Base-by-base conservation (phyloP, 2,113 vertebrate species). In the Hippopotamus amphibius region DNA sequence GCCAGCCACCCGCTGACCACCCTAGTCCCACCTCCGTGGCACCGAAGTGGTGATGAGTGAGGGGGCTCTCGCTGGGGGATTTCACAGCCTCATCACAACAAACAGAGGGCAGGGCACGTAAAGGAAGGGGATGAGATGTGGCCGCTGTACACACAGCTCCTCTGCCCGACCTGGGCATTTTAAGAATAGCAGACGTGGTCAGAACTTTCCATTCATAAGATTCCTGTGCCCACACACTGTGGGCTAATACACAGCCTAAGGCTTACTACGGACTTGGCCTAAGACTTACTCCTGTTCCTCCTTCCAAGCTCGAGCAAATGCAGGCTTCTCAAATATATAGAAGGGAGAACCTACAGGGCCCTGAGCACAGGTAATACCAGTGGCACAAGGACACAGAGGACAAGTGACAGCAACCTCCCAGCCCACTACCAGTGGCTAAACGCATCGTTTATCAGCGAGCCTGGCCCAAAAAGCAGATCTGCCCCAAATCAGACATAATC, bases 251-350 rank as follows among this genome's bases (percentile, higher is more conserved):
- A 59, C 0, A 85, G 71, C 76, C 46, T 66, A 80, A 88, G 41
- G 59, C 81, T 90, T 76, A 95, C 81, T 83, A 57, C 48, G 85
- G 12, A 84, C 30, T 69, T 96, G 95, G 92, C 90, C 68, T 82
- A 61, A 84, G 83, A 85, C 15, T 74, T 61, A 66, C 26, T 84
- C 50, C 50, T 66, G n/a, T 33, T 71, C 43, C 74, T 95, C 50
- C 69, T 88, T 86, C 79, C 43, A 93, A 80, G 57, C 41, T 9
- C 0, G 0, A 86, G 63, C 48, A 26, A 48, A 97, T 14, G 30
- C 77, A 74, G 65, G 79, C 41, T 17, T 74, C 93, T 63, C 21
- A 87, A 88, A 77, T 57, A 61, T 0, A 65, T 1, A 30, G 8
- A 37, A 15, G 14, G 3, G 6, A 93, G 72, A 97, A 77, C 16